These are phyloP conservation scores for Ornithorhynchus anatinus DNA, from an alignment of 2,113 vertebrate species.

Conservation along the genomic window DNA sequence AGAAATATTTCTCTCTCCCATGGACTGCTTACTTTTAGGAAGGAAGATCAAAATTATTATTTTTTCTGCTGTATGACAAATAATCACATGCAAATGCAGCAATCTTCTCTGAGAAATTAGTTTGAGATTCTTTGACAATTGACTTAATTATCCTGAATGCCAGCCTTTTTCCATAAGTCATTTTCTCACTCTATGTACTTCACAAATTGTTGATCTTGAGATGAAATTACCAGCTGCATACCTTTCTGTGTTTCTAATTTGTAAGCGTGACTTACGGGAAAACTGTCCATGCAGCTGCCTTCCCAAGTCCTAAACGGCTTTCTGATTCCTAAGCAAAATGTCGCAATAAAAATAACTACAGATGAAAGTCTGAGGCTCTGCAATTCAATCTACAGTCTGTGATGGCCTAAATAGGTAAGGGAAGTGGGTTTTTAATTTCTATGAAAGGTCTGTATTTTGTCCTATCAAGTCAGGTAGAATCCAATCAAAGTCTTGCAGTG, in stretches of 20 bases:
- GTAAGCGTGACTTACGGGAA: not conserved
- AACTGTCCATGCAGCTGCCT: constrained; percentile 25
- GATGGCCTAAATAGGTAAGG: fast-evolving
- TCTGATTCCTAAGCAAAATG: constrained; percentile 15
- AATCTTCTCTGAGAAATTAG: not conserved
- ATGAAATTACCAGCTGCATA: not conserved
- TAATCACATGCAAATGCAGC: not conserved
- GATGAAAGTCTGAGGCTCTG: not conserved
- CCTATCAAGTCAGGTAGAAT: not conserved
- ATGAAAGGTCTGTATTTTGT: constrained; percentile 12
- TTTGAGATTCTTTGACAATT: not conserved
- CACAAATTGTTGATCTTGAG: not conserved
- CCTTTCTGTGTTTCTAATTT: not conserved
- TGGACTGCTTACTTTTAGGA: not conserved
- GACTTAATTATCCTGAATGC: not conserved
- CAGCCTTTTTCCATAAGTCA: not conserved
- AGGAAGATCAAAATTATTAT: not conserved
- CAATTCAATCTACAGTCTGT: not conserved
- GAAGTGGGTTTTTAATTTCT: not conserved
- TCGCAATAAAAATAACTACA: constrained; percentile 2
- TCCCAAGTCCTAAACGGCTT: not conserved
- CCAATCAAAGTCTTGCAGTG: not conserved
- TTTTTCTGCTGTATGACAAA: not conserved
- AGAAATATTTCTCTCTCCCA: too few relatives aligned
- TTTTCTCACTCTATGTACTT: not conserved